Conservation (phyloP, 2,113 vertebrate species). For the Alligator mississippiensis region DNA sequence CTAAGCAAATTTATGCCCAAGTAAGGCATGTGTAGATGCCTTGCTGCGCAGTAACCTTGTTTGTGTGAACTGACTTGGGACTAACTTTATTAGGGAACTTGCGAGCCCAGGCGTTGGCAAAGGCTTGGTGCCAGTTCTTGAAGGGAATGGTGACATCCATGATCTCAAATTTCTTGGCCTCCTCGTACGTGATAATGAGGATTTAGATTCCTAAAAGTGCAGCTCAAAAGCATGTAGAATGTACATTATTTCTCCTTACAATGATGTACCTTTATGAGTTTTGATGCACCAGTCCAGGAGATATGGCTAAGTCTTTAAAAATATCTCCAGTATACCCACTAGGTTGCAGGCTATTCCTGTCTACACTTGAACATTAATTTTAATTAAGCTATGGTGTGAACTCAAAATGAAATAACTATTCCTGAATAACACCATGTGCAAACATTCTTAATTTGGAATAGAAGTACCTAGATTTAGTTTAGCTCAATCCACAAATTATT, state of each 20-base stretch:
- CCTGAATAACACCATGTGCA: background rate
- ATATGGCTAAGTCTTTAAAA: constrained; percentile 2
- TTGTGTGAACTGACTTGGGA: too few relatives aligned
- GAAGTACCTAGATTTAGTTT: background rate
- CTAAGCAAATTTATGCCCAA: too few relatives aligned
- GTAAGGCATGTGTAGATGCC: too few relatives aligned
- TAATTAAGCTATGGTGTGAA: background rate
- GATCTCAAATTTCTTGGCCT: too few relatives aligned
- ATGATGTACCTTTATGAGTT: background rate
- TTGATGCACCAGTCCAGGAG: background rate
- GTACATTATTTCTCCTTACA: background rate
- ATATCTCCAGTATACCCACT: background rate
- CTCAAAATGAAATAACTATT: background rate
- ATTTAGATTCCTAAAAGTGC: background rate
- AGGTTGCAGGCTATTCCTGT: background rate
- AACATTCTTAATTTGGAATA: background rate
- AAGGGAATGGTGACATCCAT: too few relatives aligned
- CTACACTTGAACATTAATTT: background rate
- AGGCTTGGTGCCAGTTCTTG: too few relatives aligned
- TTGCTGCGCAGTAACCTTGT: too few relatives aligned
- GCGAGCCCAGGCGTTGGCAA: too few relatives aligned
- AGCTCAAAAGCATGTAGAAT: background rate
- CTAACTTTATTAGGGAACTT: too few relatives aligned
- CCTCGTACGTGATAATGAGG: too few relatives aligned
- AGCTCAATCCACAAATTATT: background rate